These are phyloP conservation scores for Ceyx margarethae DNA, from an alignment of 2,113 vertebrate species.

Conservation along the genomic window DNA sequence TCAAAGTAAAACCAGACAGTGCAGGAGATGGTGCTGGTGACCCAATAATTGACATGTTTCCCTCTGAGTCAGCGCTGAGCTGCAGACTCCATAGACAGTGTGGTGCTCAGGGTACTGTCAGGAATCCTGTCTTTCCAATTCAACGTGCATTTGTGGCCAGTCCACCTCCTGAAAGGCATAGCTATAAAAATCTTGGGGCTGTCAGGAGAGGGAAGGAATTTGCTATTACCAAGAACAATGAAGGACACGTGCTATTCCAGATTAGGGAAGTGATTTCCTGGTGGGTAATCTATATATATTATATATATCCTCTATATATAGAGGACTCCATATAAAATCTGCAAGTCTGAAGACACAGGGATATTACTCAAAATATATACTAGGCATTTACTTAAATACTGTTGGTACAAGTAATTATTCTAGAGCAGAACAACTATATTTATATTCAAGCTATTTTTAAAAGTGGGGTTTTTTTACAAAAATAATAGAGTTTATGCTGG, in stretches of 20 bases:
- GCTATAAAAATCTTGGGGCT: not conserved
- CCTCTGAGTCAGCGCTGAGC: not conserved
- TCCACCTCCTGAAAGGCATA: not conserved
- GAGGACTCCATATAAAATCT: not conserved
- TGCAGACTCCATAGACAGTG: not conserved
- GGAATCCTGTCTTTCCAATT: not conserved
- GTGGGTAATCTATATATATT: too few relatives aligned
- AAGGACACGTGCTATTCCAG: not conserved
- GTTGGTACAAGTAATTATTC: accelerated
- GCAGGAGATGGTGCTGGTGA: not conserved
- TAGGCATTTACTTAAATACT: not conserved
- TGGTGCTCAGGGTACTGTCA: not conserved
- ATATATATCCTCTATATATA: too few relatives aligned
- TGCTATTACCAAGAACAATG: not conserved
- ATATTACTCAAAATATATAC: not conserved
- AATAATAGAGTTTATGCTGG: not conserved
- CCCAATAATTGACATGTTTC: not conserved
- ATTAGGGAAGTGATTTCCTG: not conserved
- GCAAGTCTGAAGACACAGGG: not conserved
- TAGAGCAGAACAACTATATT: not conserved
- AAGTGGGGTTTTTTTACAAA: not conserved
- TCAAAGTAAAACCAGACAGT: not conserved
- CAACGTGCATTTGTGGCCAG: not conserved
- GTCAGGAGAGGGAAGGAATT: not conserved
- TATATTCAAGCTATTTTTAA: not conserved